Conservation (phyloP, 2,888 invertebrate species). For the Euplagia quadripunctaria region DNA sequence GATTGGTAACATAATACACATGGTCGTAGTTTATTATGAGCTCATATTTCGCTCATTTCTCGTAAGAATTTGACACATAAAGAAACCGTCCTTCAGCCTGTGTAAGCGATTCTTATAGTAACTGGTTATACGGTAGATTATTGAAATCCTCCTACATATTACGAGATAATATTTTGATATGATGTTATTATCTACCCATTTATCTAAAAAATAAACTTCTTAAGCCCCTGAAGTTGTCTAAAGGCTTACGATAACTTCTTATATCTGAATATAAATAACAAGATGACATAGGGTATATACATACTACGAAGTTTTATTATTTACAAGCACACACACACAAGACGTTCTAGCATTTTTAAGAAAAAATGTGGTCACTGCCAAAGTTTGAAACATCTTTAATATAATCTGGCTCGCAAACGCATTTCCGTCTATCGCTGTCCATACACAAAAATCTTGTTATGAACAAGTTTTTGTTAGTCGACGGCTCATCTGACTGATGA, state of each 20-base stretch:
- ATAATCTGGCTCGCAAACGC: conserved; percentile 36
- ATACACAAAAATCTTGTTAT: conserved; percentile 59
- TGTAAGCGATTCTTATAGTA: background rate
- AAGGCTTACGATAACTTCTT: background rate
- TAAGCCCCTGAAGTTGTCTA: background rate
- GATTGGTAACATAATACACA: too few species aligned
- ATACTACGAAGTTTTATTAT: background rate
- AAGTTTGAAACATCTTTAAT: conserved; percentile 20
- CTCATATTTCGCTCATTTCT: too few species aligned
- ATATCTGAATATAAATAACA: background rate
- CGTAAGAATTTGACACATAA: too few species aligned
- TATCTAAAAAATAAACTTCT: background rate
- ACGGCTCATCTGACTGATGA: conserved; percentile 72
- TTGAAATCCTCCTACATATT: background rate
- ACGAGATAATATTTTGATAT: background rate
- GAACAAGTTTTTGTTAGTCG: conserved; percentile 63
- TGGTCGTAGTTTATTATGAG: too few species aligned
- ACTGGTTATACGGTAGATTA: background rate
- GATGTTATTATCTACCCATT: background rate
- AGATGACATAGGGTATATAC: background rate
- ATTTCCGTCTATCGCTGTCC: conserved; percentile 50
- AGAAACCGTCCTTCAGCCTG: background rate
- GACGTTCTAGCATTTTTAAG: background rate
- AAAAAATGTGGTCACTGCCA: conserved; percentile 13
- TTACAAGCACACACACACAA: background rate